Evolutionary conservation across 1,140 invertebrate genomes (phyloP), one percentile per base, ranked within the genome.

Genomic region (Papilio machaon): DNA sequence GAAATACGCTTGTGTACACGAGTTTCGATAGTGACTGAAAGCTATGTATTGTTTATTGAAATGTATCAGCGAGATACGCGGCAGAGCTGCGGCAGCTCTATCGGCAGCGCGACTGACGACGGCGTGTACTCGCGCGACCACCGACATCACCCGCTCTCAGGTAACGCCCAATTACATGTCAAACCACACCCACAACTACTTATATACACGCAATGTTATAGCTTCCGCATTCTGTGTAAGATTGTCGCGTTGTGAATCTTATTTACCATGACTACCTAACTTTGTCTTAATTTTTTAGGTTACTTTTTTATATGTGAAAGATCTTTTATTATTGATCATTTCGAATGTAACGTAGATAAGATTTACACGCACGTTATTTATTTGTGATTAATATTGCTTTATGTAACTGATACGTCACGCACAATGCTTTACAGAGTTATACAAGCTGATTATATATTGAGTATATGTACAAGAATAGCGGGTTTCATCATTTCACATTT

Each of bases 51-150:
- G n/a, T 17, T 73, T 2, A 73, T 13, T 75, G 80, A 23, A 83
- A 85, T 80, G 11, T 64, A 83, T 67, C 86, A 92, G 85, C 88
- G 92, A 9, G 92, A 94, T 38, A 89, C 90, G 3, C 89, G 93
- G 15, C 93, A 94, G 79, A 94, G 93, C 76, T 93, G 93, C 80
- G 93, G 93, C 80, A 94, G 93, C 64, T 94, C 93, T 0, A 85
- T 93, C 8, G 92, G 93, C 80, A 93, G 92, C 81, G 89, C 90
- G n/a, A 91, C 92, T 1, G 93, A 94, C 84, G 93, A 94, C 81
- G 93, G 81, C 2, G 85, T 93, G 19, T 93, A 94, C 81, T 91
- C 92, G 6, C 83, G 92, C 13, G 92, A 93, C 70, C 89, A 85
- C 73, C 79, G 92, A 70, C 92, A 90, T 67, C 92, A 91, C 52